A percentile compares a stretch with the other conserved stretches of the same genome.
phyloP scores from a whole-genome alignment of 2,113 vertebrate species.

The Spea multiplicata region DNA sequence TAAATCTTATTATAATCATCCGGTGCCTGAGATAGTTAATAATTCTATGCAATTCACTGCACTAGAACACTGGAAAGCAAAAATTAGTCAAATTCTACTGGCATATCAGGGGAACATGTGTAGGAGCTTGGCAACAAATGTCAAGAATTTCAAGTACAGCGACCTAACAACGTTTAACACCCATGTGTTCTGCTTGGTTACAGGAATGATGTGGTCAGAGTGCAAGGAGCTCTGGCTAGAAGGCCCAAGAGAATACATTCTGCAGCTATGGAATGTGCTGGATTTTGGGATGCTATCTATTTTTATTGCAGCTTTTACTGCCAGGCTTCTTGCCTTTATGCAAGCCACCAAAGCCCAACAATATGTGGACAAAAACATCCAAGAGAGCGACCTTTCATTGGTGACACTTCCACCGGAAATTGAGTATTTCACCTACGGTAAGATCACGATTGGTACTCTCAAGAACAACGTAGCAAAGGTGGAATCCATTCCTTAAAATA shows the following conservation, averaged over 20 bases:
- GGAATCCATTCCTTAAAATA: too few species aligned
- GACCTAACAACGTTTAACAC: background rate
- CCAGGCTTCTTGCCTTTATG: conserved; percentile 79
- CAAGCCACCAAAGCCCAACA: conserved; percentile 82
- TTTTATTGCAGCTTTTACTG: conserved; percentile 85
- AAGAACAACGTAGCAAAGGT: too few species aligned
- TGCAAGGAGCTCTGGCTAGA: conserved; percentile 88
- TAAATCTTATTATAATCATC: too few species aligned
- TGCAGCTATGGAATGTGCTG: conserved; percentile 85
- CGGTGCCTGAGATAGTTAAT: too few species aligned
- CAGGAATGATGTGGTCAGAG: conserved; percentile 92
- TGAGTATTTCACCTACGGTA: conserved; percentile 84
- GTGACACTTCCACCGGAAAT: conserved; percentile 81
- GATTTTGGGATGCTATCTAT: conserved; percentile 89
- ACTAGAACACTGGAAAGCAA: too few species aligned
- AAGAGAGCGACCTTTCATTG: conserved; percentile 71
- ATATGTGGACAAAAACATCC: conserved; percentile 81
- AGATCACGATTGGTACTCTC: conserved; percentile 46
- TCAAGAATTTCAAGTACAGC: too few species aligned
- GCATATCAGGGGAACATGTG: too few species aligned
- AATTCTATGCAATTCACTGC: too few species aligned
- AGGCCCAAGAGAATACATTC: conserved; percentile 81
- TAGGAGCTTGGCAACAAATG: too few species aligned
- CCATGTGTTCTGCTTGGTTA: conserved; percentile 16
- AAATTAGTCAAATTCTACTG: too few species aligned